Base-by-base conservation (phyloP, 1,140 invertebrate genomes). In the Glossosoma conforme region DNA sequence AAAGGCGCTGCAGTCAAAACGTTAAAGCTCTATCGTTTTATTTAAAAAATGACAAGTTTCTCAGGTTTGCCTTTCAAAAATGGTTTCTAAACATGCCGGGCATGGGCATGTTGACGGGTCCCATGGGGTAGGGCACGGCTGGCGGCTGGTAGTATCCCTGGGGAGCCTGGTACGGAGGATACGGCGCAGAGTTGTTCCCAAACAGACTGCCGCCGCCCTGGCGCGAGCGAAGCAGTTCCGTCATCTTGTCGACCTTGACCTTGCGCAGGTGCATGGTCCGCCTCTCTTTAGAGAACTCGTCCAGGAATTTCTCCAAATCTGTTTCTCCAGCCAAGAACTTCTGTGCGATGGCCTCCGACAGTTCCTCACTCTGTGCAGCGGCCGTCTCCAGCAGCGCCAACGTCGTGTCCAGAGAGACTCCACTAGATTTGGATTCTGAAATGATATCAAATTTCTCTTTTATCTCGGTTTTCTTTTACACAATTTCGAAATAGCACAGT, bases 171-270 rank as follows among this genome's bases (percentile, higher is more conserved):
- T 44, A 54, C n/a, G 21, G 15, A 17, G 50, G 50, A 33, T 52
- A 57, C 6, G 44, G 37, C 4, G 54, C 20, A 24, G 33, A 10
- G 3, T 19, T 28, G 35, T 52, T 41, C 5, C 49, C 54, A 44
- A 52, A 57, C 40, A 52, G 65, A 50, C 22, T 61, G 1, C 62
- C 60, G 50, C 22, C 61, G 1, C 62, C 60, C 46, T 55, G 61
- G 37, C 38, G 44, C 10, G 53, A 44, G n/a, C 78, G 77, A 24
- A 90, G 74, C 1, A 92, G 63, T 64, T 93, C 90, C 44, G 77
- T 74, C 81, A 93, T 84, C 75, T 93, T 93, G 44, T 93, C 90
- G 11, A 86, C 81, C 74, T 93, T 93, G 0, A 93, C 82, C 63
- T 87, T 82, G 28, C 87, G 74, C 32, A 88, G 58, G 63, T 93